Conservation (phyloP, 2,797 vertebrate genomes). For the Avahi laniger region DNA sequence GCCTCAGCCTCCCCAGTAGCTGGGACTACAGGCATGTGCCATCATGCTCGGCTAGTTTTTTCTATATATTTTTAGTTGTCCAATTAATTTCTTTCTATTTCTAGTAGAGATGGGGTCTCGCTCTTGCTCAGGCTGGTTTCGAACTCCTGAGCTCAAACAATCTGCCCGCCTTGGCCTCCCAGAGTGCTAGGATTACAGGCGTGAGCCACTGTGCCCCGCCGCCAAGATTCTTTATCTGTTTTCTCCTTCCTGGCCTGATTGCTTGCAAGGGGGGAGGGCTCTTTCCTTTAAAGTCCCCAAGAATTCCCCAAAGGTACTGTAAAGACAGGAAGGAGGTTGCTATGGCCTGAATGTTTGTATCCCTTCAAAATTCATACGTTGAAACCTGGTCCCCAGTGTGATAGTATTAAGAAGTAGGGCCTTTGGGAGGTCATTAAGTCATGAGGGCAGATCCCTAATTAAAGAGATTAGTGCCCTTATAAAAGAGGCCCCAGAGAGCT, state of each 20-base stretch:
- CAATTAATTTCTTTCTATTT: too few relatives aligned
- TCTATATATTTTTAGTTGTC: too few relatives aligned
- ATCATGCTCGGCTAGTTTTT: too few relatives aligned
- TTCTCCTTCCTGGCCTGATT: neutral
- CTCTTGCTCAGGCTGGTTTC: too few relatives aligned
- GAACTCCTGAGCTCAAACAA: too few relatives aligned
- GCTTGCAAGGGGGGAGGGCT: neutral
- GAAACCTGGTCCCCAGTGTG: neutral
- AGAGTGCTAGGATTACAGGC: too few relatives aligned
- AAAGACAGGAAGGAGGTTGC: neutral
- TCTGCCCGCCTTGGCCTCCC: too few relatives aligned
- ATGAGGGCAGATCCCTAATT: neutral
- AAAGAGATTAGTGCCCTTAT: neutral
- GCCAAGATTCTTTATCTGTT: neutral
- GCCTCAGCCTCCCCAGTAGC: too few relatives aligned
- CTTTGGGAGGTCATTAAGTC: neutral
- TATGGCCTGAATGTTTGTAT: neutral
- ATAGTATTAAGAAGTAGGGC: neutral
- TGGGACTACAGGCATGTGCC: too few relatives aligned
- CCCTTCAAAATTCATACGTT: neutral
- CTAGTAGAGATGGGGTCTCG: too few relatives aligned
- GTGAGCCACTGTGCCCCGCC: too few relatives aligned
- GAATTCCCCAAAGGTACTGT: neutral
- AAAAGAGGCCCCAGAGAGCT: neutral
- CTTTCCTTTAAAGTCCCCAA: neutral